phyloP scores from a whole-genome alignment of 2,888 invertebrate species.

The Xestia rhomboidea region DNA sequence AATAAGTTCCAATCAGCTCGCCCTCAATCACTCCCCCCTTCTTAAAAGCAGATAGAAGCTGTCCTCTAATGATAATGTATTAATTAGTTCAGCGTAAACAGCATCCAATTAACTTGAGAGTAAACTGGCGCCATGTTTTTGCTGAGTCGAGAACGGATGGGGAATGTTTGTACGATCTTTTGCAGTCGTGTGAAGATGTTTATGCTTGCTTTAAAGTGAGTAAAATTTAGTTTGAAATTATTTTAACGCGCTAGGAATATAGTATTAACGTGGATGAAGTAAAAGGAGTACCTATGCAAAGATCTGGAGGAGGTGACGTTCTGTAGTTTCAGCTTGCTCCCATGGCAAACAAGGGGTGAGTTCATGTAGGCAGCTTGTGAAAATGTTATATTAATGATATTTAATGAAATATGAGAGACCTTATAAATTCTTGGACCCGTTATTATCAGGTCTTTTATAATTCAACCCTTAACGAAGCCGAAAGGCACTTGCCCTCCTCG shows the following conservation, averaged over 20 bases:
- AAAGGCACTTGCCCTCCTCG: too few relatives aligned
- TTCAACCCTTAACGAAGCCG: too few relatives aligned
- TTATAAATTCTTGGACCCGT: too few relatives aligned
- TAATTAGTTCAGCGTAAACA: conserved; percentile 76
- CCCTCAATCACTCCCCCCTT: conserved; percentile 33
- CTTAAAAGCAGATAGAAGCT: conserved; percentile 38
- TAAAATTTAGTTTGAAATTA: background rate
- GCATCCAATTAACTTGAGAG: conserved; percentile 76
- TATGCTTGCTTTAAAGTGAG: conserved; percentile 28
- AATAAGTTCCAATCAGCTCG: conserved; percentile 23
- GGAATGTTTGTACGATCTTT: conserved; percentile 43
- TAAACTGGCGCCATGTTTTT: conserved; percentile 68
- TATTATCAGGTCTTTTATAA: too few relatives aligned
- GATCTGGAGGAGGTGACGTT: background rate
- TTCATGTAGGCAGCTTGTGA: too few relatives aligned
- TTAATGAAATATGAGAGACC: too few relatives aligned
- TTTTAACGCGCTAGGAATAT: background rate
- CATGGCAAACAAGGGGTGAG: background rate
- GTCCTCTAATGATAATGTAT: conserved; percentile 76
- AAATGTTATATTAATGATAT: too few relatives aligned
- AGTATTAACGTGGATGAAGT: background rate
- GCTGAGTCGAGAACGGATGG: conserved; percentile 49
- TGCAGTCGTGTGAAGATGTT: conserved; percentile 24
- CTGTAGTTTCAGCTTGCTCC: background rate
- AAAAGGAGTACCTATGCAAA: background rate